These are phyloP conservation scores for Yponomeuta malinellus DNA, from an alignment of 2,888 invertebrate species.

Conservation along the genomic window DNA sequence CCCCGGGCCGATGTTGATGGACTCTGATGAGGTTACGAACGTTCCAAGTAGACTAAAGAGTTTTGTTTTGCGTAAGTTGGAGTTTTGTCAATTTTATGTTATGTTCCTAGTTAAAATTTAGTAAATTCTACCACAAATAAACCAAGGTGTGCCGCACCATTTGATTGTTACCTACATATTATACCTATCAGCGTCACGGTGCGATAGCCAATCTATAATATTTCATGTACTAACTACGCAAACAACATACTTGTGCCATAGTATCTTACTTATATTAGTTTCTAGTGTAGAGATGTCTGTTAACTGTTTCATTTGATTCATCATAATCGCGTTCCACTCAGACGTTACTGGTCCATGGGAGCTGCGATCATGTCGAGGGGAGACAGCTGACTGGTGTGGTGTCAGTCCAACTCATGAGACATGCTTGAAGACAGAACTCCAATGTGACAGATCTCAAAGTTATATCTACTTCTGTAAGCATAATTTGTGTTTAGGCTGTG, in stretches of 20 bases:
- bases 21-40: not conserved
- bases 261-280: constrained; percentile 5
- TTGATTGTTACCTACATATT: constrained; percentile 8
- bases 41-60: constrained; percentile 40
- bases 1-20: not conserved
- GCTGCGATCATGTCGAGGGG: not conserved
- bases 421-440: constrained; percentile 31
- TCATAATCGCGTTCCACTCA: not conserved
- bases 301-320: constrained; percentile 13
- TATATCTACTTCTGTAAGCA: constrained; percentile 32
- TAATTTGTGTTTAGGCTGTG: constrained; percentile 52
- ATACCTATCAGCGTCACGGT: not conserved
- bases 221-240: constrained; percentile 8
- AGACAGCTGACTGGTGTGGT: too few species aligned
- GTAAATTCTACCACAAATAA: constrained; percentile 16
- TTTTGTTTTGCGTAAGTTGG: constrained; percentile 45
- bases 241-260: constrained; percentile 12
- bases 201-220: not conserved
- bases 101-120: constrained; percentile 49
- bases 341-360: not conserved
- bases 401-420: not conserved
- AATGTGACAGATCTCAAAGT: constrained; percentile 49
- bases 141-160: constrained; percentile 1
- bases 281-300: constrained; percentile 6
- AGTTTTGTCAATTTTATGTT: constrained; percentile 61